phyloP scores from a whole-genome alignment of 2,797 vertebrate species.

The Sebastes diaconus region DNA sequence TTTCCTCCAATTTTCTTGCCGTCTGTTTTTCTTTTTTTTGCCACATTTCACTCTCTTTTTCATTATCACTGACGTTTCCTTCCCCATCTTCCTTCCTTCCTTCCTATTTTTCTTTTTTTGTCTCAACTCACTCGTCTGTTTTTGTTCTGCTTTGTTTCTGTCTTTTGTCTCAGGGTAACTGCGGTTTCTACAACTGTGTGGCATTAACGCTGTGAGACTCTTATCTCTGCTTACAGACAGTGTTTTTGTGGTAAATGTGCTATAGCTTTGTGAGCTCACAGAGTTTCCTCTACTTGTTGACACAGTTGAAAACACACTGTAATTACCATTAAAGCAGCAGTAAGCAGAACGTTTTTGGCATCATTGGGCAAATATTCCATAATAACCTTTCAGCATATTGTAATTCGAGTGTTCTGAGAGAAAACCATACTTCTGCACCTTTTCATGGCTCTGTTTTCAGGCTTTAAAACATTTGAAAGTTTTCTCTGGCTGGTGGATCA shows the following conservation, averaged over 20 bases:
- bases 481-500: too few species aligned
- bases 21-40: background rate
- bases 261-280: background rate
- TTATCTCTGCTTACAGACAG: background rate
- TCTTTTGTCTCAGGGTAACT: background rate
- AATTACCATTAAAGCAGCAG: background rate
- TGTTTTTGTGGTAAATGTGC: background rate
- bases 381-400: too few species aligned
- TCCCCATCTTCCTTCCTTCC: background rate
- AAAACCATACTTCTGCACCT: too few species aligned
- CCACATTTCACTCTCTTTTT: background rate
- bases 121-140: background rate
- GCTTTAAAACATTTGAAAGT: too few species aligned
- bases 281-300: background rate
- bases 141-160: constrained; percentile 5
- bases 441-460: too few species aligned
- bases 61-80: background rate
- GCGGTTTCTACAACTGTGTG: background rate
- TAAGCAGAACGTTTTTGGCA: too few species aligned
- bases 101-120: background rate
- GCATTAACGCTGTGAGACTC: background rate
- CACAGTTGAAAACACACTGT: background rate
- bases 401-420: too few species aligned
- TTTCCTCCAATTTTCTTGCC: background rate
- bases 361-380: too few species aligned